phyloP scores from a whole-genome alignment of 2,113 vertebrate genomes.

The Paralichthys olivaceus region DNA sequence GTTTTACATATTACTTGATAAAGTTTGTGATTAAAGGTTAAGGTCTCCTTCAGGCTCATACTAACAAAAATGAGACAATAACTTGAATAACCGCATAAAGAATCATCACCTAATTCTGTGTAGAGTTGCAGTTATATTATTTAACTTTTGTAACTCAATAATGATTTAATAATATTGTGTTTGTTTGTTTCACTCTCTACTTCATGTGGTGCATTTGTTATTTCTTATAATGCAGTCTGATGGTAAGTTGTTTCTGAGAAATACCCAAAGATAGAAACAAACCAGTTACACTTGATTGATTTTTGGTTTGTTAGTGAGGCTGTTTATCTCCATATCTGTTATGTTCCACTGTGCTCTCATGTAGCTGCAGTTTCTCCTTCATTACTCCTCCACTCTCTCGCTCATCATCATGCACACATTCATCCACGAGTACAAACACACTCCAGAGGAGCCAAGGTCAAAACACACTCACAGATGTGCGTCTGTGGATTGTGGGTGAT shows the following conservation, averaged over 20 bases:
- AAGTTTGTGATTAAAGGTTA: background rate
- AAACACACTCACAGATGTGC: conserved; percentile 34
- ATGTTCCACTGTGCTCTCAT: conserved; percentile 7
- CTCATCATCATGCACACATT: conserved; percentile 9
- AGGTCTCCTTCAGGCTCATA: too few species aligned
- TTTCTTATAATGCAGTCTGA: background rate
- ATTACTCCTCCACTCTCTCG: conserved; percentile 18
- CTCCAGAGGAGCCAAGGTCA: conserved; percentile 43
- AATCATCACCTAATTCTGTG: too few species aligned
- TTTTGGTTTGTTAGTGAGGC: background rate
- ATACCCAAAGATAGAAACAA: background rate
- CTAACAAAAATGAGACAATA: too few species aligned
- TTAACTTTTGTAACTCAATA: background rate
- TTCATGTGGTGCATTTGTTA: background rate
- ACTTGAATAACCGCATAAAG: too few species aligned
- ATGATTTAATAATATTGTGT: background rate
- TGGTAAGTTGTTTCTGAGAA: background rate
- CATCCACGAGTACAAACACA: conserved; percentile 37
- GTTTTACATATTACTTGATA: background rate
- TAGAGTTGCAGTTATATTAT: too few species aligned
- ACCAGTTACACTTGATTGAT: background rate
- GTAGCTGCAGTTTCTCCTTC: conserved; percentile 7
- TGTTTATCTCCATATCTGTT: conserved; percentile 15
- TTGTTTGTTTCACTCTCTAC: background rate
- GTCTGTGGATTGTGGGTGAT: conserved; percentile 21